Conservation (phyloP, 2,113 vertebrate species). For the Lipotes vexillifer region DNA sequence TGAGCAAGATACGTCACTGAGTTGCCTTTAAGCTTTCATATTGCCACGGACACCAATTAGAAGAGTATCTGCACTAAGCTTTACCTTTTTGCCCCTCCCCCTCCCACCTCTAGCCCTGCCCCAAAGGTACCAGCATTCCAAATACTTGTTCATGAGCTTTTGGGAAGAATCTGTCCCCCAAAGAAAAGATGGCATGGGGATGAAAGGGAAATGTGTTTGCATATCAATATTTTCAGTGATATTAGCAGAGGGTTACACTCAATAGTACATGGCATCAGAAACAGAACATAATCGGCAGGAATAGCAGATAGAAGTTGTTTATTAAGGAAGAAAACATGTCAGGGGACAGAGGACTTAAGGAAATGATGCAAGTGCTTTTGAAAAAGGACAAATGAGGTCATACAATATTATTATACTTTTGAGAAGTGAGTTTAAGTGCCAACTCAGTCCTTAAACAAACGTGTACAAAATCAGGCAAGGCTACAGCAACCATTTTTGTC, state of each 20-base stretch:
- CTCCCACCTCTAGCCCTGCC: conserved; percentile 42
- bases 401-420: conserved; percentile 67
- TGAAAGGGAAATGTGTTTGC: conserved; percentile 74
- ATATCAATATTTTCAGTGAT: conserved; percentile 39
- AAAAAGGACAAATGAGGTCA: conserved; percentile 79
- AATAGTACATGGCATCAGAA: conserved; percentile 60
- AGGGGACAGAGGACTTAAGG: conserved; percentile 40
- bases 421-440: conserved; percentile 77
- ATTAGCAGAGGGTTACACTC: conserved; percentile 29
- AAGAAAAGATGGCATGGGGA: conserved; percentile 1
- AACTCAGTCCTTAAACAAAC: conserved; percentile 73
- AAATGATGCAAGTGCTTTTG: conserved; percentile 75
- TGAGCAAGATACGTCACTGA: conserved; percentile 78
- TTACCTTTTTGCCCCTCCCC: not conserved
- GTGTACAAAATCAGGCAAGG: conserved; percentile 68
- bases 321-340: conserved; percentile 37
- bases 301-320: conserved; percentile 71
- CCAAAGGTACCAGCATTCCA: conserved; percentile 61
- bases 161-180: conserved; percentile 66
- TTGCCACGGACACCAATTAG: conserved; percentile 71
- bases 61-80: conserved; percentile 66
- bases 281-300: conserved; percentile 67
- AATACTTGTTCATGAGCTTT: conserved; percentile 72
- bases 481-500: conserved; percentile 60
- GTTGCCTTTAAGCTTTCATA: conserved; percentile 76